These are phyloP conservation scores for Ommatoiulus sabulosus DNA, from an alignment of 2,888 invertebrate genomes.

Conservation along the genomic window DNA sequence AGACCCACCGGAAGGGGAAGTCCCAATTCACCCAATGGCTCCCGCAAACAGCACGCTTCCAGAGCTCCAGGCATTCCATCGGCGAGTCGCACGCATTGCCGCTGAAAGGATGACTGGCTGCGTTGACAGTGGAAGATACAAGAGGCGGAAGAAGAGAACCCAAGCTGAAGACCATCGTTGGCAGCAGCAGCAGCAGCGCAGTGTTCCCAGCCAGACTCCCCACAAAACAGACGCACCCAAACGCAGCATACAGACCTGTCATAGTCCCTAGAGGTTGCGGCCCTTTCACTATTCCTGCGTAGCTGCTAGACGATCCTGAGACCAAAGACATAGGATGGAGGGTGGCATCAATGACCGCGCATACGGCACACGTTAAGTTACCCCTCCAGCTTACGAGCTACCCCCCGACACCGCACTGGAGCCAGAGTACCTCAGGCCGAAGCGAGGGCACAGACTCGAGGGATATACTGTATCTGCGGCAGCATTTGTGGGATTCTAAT, in stretches of 20 bases:
- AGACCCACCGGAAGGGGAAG: not conserved
- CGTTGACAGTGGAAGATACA: constrained; percentile 4
- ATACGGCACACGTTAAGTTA: constrained; percentile 14
- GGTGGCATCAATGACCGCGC: constrained; percentile 49
- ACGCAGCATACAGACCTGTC: constrained; percentile 76
- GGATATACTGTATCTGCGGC: not conserved
- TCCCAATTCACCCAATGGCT: not conserved
- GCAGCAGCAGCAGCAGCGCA: not conserved
- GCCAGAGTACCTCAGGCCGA: not conserved
- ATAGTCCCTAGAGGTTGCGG: constrained; percentile 80
- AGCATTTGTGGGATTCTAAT: not conserved
- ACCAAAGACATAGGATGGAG: constrained; percentile 57
- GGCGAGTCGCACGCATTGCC: constrained; percentile 12
- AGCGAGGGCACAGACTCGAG: not conserved
- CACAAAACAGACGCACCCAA: constrained; percentile 37
- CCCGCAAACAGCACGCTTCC: not conserved
- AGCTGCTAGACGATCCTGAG: constrained; percentile 71
- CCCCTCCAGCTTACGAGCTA: not conserved
- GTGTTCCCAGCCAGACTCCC: constrained; percentile 14
- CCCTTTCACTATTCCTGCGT: constrained; percentile 91
- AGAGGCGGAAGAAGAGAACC: constrained; percentile 28
- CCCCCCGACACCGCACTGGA: not conserved
- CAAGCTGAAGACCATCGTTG: not conserved
- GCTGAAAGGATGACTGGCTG: not conserved
- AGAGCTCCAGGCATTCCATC: constrained; percentile 25